Base-by-base conservation (phyloP, 2,797 vertebrate genomes). In the Sardinella longiceps region DNA sequence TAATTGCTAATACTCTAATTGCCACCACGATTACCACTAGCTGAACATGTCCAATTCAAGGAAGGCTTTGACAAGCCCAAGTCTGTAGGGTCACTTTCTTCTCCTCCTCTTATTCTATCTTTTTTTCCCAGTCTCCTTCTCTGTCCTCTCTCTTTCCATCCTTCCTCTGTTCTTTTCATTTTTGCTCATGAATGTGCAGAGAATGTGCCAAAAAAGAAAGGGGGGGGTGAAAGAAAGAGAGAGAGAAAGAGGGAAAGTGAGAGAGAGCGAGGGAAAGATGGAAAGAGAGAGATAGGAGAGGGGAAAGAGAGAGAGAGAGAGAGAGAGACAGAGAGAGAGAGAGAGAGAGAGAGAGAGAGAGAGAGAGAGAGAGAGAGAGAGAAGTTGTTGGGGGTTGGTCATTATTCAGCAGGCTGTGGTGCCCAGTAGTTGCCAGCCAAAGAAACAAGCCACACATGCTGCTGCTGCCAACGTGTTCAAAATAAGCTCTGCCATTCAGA, bases 11-110 rank as follows among this genome's bases (percentile, higher is more conserved):
- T 46, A n/a, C n/a, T n/a, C n/a, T n/a, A 46, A 46, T 48, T 48
- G 46, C 46, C 12, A 11, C 46, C 11, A 48, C 46, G 89, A 90
- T 89, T 88, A 89, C 87, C 87, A 85, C n/a, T 51, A 46, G 81
- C 46, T 46, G 51, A 53, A 81, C 56, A 7, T 80, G 83, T 7
- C 33, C 12, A n/a, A 48, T 83, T 60, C 37, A 84, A 80, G 70
- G 85, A 87, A 60, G 80, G 23, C 51, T 48, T 56, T 82, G 80
- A 87, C 85, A 83, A n/a, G n/a, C 83, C 82, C 10, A 46, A 46
- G 10, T 9, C 56, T n/a, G n/a, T n/a, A 50, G 58, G 51, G 84
- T 81, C 51, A 20, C 20, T 53, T 20, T 5, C 51, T 53, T 70
- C 30, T 77, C 25, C 46, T 43, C n/a, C 28, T 28, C 58, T 48